A percentile compares a stretch with the other conserved stretches of the same genome.
Conservation (phyloP, 2,888 invertebrate genomes). For the Fragum whitleyi region DNA sequence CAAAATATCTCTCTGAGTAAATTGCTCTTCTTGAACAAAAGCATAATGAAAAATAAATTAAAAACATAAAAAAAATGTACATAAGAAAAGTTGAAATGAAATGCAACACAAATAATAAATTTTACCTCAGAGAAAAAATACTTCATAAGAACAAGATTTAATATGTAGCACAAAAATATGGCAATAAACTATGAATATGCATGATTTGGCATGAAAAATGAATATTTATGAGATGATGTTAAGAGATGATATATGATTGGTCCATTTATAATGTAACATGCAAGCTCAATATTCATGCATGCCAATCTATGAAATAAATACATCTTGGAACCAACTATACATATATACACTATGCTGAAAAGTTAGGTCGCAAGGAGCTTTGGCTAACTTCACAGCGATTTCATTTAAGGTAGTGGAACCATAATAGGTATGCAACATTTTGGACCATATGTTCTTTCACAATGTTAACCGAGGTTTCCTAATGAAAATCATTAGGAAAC, state of each 20-base stretch:
- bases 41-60: background rate
- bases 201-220: conserved; percentile 1
- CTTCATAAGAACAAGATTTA: background rate
- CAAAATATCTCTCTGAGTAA: background rate
- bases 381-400: too few species aligned
- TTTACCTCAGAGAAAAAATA: background rate
- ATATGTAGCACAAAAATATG: conserved; percentile 27
- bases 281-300: conserved; percentile 12
- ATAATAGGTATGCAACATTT: too few species aligned
- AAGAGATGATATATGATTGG: conserved; percentile 11
- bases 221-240: conserved; percentile 5
- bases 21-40: conserved; percentile 16
- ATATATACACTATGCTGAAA: conserved; percentile 8
- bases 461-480: too few species aligned
- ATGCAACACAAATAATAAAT: background rate
- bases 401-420: too few species aligned
- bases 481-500: too few species aligned
- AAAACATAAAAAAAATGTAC: background rate
- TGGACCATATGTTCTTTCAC: too few species aligned
- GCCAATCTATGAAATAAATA: conserved; percentile 9
- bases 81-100: background rate
- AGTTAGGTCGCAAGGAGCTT: too few species aligned
- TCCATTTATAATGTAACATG: conserved; percentile 1
- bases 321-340: conserved; percentile 3
- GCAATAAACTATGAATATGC: conserved; percentile 19